Percentiles rank a stretch among this genome's conserved stretches.
phyloP scores from a whole-genome alignment of 30 jellyfish, hydroid and myxozoan genomes.

The Clytia hemisphaerica region DNA sequence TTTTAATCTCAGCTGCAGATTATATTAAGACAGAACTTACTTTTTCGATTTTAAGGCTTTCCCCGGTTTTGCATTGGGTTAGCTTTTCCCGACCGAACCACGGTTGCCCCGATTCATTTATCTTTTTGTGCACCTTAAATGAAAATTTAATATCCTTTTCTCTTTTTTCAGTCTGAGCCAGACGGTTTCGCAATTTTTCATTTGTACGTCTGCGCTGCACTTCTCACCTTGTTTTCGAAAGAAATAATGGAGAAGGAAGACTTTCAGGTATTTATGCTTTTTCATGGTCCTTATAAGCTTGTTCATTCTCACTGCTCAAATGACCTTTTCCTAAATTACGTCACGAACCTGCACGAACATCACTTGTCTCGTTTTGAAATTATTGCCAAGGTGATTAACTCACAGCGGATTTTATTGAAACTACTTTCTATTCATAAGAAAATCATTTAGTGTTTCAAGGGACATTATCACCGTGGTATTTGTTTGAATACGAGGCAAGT shows the following conservation, averaged over 20 bases:
- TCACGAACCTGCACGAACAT: neutral
- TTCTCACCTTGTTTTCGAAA: slow-evolving; percentile 64
- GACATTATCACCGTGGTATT: too few species aligned
- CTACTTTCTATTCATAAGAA: too few species aligned
- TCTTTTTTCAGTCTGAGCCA: slow-evolving; percentile 87
- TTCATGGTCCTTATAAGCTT: neutral
- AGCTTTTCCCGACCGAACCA: too few species aligned
- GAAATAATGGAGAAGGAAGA: slow-evolving; percentile 59
- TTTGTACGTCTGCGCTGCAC: slow-evolving; percentile 94
- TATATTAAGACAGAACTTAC: too few species aligned
- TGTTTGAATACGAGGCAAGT: too few species aligned
- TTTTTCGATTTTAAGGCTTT: too few species aligned
- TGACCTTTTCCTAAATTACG: neutral
- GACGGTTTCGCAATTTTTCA: slow-evolving; percentile 95
- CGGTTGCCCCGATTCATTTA: too few species aligned
- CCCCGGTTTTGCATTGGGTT: too few species aligned
- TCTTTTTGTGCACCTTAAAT: too few species aligned
- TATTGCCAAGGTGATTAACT: neutral
- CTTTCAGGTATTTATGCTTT: slow-evolving; percentile 58
- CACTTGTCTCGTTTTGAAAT: neutral
- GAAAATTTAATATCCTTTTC: too few species aligned
- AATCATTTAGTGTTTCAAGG: too few species aligned
- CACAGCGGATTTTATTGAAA: neutral
- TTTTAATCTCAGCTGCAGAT: too few species aligned
- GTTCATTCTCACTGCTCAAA: neutral